Evolutionary conservation across 1,140 invertebrate genomes (phyloP), one percentile per base, ranked within the genome.

Genomic region (Listronotus bonariensis): DNA sequence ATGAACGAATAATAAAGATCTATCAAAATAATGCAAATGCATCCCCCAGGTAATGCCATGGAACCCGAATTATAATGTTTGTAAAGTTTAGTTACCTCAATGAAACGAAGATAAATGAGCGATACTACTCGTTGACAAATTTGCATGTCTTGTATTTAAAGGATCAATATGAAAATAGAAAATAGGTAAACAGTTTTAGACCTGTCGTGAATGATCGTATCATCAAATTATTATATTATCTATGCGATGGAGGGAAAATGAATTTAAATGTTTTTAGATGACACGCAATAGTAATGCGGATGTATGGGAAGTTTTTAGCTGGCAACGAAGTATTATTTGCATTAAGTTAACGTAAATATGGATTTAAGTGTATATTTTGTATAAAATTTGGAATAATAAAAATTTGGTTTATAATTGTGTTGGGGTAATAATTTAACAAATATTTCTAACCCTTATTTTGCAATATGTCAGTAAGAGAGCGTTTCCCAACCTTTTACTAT

Each of bases 181-280:
- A 56, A 56, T 62, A 54, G 45, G 60, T 40, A 54, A 62, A 62
- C 43, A 62, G 48, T 54, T 56, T 62, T 62, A 62, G 60, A 26
- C 45, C 36, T 62, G 49, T 54, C 60, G 60, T 62, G 60, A 54
- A 54, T 51, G 60, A 62, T 62, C 38, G 49, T 54, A 62, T 62
- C 60, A 40, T 62, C 49, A 62, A 54, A 62, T 54, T 45, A 62
- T 42, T 54, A 45, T 54, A 54, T 54, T 62, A 49, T 62, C 51
- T 62, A 51, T 41, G 45, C 40, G 41, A 45, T 10, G 18, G 20
- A 46, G 41, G 60, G 45, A 41, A 62, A 62, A 53, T 53, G 51
- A 62, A 53, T 53, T 62, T 43, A 54, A 62, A 53, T 45, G 48
- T 43, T 62, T 42, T 17, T 36, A 17, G 7, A 34, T 26, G 36